Percentiles rank a stretch among this genome's conserved stretches.
These are phyloP conservation scores for Xanthorhoe spadicearia DNA, from an alignment of 2,888 invertebrate species.

Conservation along the genomic window DNA sequence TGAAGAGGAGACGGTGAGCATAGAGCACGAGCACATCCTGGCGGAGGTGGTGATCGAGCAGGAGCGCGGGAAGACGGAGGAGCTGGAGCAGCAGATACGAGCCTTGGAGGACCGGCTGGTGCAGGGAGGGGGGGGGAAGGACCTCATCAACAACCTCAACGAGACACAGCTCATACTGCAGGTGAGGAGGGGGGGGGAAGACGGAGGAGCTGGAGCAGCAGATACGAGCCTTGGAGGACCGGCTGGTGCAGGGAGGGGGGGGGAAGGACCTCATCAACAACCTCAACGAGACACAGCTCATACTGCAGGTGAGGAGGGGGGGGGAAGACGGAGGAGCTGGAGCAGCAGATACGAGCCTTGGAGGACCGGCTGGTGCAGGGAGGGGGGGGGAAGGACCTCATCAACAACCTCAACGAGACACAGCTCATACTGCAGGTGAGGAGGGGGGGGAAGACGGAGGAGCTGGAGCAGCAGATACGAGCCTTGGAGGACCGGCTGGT, in stretches of 20 bases:
- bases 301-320: slow-evolving; percentile 83
- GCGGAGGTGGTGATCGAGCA: slow-evolving; percentile 85
- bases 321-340: slow-evolving; percentile 89
- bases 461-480: slow-evolving; percentile 90
- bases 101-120: slow-evolving; percentile 97
- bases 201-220: slow-evolving; percentile 91
- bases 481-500: slow-evolving; percentile 97
- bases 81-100: slow-evolving; percentile 90
- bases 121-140: slow-evolving; percentile 92
- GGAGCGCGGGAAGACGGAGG: slow-evolving; percentile 89
- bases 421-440: slow-evolving; percentile 86
- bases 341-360: slow-evolving; percentile 91
- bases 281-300: slow-evolving; percentile 96
- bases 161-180: slow-evolving; percentile 92
- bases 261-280: slow-evolving; percentile 96
- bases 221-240: slow-evolving; percentile 94
- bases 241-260: slow-evolving; percentile 94
- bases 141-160: slow-evolving; percentile 97
- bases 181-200: slow-evolving; percentile 86
- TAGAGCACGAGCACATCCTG: slow-evolving; percentile 79
- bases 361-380: slow-evolving; percentile 98
- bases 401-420: slow-evolving; percentile 97
- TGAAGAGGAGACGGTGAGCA: slow-evolving; percentile 72
- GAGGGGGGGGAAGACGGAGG: slow-evolving; percentile 90
- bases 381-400: slow-evolving; percentile 92